Percentiles rank a stretch among this genome's conserved stretches.
Evolutionary conservation across 2,797 vertebrate species (phyloP).

Genomic region (Xiphorhynchus erythropygius): DNA sequence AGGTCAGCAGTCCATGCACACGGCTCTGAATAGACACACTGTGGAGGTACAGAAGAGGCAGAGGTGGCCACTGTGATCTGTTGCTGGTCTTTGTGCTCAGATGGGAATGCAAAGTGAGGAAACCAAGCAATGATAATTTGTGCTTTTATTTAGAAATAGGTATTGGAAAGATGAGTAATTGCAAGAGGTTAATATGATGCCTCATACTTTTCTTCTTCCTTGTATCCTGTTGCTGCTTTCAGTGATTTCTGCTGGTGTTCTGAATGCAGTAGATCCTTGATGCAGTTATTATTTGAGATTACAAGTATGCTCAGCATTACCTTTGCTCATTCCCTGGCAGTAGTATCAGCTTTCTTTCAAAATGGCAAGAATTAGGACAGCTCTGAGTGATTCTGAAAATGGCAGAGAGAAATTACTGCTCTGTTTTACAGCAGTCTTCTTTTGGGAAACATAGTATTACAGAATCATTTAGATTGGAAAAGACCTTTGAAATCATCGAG

Average conservation of each 20-base stretch:
- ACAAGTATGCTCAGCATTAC: not conserved
- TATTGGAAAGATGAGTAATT: not conserved
- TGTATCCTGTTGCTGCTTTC: not conserved
- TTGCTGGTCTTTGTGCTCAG: not conserved
- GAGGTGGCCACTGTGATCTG: not conserved
- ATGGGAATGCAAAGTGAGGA: not conserved
- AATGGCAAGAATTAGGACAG: not conserved
- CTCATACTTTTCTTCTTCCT: not conserved
- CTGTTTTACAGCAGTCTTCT: not conserved
- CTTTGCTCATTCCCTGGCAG: not conserved
- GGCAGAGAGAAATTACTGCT: fast-evolving
- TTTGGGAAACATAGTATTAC: not conserved
- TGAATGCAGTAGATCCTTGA: not conserved
- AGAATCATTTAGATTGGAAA: not conserved
- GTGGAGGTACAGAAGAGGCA: not conserved
- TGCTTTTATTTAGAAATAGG: not conserved
- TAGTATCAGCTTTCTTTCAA: not conserved
- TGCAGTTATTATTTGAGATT: not conserved
- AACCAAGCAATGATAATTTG: not conserved
- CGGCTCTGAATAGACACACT: too few relatives aligned
- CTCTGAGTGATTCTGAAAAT: not conserved
- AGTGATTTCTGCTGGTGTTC: not conserved
- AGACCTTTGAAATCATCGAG: not conserved
- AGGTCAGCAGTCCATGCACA: not conserved
- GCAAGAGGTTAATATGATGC: not conserved